Evolutionary conservation across 2,113 vertebrate species (phyloP).

Genomic region (Esox niger): DNA sequence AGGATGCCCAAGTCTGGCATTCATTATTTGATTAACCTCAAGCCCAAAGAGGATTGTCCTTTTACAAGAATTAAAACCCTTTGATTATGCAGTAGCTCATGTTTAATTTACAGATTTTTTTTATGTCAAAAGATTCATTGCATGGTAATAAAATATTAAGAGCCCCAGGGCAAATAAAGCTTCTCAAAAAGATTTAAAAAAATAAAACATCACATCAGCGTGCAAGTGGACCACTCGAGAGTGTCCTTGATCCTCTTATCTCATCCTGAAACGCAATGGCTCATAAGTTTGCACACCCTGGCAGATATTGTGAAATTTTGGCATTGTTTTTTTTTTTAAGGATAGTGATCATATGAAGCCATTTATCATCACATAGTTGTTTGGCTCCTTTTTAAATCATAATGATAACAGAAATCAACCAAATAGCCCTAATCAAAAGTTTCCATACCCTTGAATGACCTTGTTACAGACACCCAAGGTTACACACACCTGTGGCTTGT

Average conservation of each 20-base stretch:
- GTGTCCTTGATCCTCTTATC: constrained; percentile 59
- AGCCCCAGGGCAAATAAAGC: constrained; percentile 47
- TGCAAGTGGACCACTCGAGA: constrained; percentile 46
- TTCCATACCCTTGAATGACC: too few relatives aligned
- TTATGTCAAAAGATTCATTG: constrained; percentile 69
- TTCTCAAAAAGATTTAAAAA: constrained; percentile 61
- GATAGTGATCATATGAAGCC: too few relatives aligned
- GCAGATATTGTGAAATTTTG: too few relatives aligned
- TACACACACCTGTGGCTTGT: too few relatives aligned
- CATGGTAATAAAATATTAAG: constrained; percentile 71
- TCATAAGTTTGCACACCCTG: too few relatives aligned
- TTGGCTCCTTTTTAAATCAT: too few relatives aligned
- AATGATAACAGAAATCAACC: too few relatives aligned
- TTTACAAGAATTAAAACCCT: constrained; percentile 56
- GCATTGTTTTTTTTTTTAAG: too few relatives aligned
- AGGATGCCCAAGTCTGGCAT: constrained; percentile 29
- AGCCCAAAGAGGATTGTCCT: constrained; percentile 40
- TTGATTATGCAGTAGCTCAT: constrained; percentile 67
- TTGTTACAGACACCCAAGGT: too few relatives aligned
- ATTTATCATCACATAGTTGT: too few relatives aligned
- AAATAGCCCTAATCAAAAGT: too few relatives aligned
- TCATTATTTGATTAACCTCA: constrained; percentile 44
- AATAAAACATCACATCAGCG: constrained; percentile 47
- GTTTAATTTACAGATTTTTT: constrained; percentile 70
- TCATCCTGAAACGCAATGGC: constrained; percentile 11